Evolutionary conservation across 2,113 vertebrate species (phyloP).

Genomic region (Paracanthobrama guichenoti): DNA sequence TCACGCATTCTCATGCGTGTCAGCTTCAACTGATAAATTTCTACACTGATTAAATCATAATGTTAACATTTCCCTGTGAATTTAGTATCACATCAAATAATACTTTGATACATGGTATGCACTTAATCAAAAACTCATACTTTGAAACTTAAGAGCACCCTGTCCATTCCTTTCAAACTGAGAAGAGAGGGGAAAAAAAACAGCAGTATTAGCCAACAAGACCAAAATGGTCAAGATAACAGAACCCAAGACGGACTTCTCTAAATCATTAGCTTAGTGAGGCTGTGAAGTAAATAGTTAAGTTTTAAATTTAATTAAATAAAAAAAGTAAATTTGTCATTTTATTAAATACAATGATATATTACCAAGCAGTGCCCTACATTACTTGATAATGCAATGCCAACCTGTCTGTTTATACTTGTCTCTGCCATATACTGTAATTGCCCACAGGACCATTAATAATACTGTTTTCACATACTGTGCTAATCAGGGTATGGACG

Average conservation of each 20-base stretch:
- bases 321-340: background rate
- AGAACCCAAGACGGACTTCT: conserved; percentile 53
- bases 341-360: conserved; percentile 14
- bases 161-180: conserved; percentile 29
- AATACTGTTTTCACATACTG: conserved; percentile 55
- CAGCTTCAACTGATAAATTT: conserved; percentile 26
- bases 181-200: conserved; percentile 19
- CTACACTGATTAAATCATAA: conserved; percentile 24
- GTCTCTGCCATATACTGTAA: conserved; percentile 29
- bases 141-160: conserved; percentile 61
- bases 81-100: conserved; percentile 29
- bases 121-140: conserved; percentile 32
- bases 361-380: conserved; percentile 28
- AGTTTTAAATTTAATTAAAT: background rate
- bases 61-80: background rate
- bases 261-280: conserved; percentile 45
- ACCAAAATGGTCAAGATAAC: conserved; percentile 59
- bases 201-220: conserved; percentile 56
- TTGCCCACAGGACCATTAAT: conserved; percentile 56
- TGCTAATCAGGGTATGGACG: conserved; percentile 53
- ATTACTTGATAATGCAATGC: conserved; percentile 41
- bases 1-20: conserved; percentile 5
- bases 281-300: conserved; percentile 22
- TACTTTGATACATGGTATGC: conserved; percentile 25
- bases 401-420: conserved; percentile 46